These are phyloP conservation scores for Sesamia inferens DNA, from an alignment of 2,888 invertebrate genomes.

Conservation along the genomic window DNA sequence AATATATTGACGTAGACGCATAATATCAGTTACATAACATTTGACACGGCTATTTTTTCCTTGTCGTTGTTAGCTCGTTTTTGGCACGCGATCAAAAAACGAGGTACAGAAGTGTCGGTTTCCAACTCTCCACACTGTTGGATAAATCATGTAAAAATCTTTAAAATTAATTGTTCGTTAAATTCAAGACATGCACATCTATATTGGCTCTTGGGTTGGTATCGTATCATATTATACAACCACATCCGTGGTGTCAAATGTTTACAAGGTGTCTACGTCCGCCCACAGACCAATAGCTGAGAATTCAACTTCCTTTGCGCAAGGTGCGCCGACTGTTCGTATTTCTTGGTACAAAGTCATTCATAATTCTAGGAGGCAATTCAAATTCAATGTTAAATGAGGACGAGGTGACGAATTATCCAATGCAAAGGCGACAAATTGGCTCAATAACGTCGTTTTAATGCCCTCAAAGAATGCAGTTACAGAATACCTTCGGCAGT, in stretches of 20 bases:
- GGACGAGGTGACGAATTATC: constrained; percentile 55
- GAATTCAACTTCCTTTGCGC: constrained; percentile 51
- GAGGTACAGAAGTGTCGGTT: constrained; percentile 71
- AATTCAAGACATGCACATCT: constrained; percentile 26
- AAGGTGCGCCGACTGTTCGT: constrained; percentile 40
- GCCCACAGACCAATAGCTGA: constrained; percentile 50
- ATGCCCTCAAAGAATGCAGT: constrained; percentile 42
- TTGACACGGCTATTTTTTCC: constrained; percentile 87
- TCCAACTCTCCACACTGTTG: constrained; percentile 61
- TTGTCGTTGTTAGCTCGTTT: constrained; percentile 81
- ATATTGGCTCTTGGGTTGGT: constrained; percentile 39
- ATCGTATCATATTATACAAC: constrained; percentile 61
- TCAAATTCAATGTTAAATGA: constrained; percentile 57
- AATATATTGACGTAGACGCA: constrained; percentile 69
- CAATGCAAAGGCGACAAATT: constrained; percentile 43
- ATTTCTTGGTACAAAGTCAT: constrained; percentile 50
- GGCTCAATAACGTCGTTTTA: constrained; percentile 29
- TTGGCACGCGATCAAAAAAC: constrained; percentile 84
- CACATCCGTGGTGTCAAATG: constrained; percentile 71
- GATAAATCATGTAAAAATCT: constrained; percentile 56
- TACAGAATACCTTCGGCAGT: constrained; percentile 35
- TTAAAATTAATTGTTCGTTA: constrained; percentile 31
- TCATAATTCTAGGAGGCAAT: constrained; percentile 54
- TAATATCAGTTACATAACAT: constrained; percentile 77
- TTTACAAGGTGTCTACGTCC: constrained; percentile 65